A percentile compares a stretch with the other conserved stretches of the same genome.
Conservation (phyloP, 1,140 invertebrate species). For the Paraescarpia echinospica region DNA sequence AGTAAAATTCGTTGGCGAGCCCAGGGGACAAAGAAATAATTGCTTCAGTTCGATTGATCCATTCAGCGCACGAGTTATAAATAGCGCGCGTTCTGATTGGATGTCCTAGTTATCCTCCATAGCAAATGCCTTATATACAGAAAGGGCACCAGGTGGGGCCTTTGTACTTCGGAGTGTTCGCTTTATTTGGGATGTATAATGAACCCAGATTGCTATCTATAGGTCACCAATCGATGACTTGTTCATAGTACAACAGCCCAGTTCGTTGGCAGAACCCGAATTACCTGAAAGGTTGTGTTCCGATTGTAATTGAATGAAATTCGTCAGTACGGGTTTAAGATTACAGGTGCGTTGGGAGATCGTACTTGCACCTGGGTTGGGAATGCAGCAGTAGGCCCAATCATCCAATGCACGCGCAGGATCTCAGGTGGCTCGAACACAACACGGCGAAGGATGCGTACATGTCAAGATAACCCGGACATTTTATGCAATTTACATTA, state of each 20-base stretch:
- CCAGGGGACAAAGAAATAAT: constrained; percentile 18
- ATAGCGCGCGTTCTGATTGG: background rate
- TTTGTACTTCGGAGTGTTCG: background rate
- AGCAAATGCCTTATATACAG: background rate
- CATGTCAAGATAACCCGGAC: background rate
- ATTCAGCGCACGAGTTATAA: background rate
- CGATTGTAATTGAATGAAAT: background rate
- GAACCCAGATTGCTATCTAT: background rate
- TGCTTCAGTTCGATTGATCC: constrained; percentile 4
- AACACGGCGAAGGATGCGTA: background rate
- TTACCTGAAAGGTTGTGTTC: background rate
- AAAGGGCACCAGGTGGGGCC: constrained; percentile 2
- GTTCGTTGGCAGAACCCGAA: background rate
- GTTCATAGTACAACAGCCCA: background rate
- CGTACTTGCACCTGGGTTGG: background rate
- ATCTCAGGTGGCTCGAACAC: background rate
- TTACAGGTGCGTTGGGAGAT: background rate
- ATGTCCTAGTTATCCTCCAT: background rate
- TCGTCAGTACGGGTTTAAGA: background rate
- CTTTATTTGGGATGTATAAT: background rate
- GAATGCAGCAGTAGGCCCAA: background rate
- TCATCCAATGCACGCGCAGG: background rate
- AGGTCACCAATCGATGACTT: background rate
- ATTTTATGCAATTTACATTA: no score
- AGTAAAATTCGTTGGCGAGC: constrained; percentile 18